phyloP scores from a whole-genome alignment of 64 coral and sea anemone genomes.

The Exaiptasia diaphana region DNA sequence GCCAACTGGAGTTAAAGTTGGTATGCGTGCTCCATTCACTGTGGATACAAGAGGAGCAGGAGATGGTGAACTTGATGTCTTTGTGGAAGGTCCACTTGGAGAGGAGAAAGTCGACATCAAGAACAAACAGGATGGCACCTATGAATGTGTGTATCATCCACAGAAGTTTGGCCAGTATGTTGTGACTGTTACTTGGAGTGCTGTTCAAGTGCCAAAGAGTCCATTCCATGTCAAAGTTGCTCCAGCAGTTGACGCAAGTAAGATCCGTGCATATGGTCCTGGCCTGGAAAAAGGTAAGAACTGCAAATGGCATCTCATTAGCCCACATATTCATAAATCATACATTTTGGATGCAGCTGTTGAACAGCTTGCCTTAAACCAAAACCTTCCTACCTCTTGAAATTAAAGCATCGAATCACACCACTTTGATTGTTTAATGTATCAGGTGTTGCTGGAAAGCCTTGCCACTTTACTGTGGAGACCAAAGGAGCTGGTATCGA shows the following conservation, averaged over 20 bases:
- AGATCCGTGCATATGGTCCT: slow-evolving; percentile 91
- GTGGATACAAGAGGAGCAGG: slow-evolving; percentile 82
- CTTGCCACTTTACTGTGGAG: slow-evolving; percentile 94
- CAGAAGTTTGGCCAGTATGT: slow-evolving; percentile 79
- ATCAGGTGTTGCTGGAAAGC: slow-evolving; percentile 80
- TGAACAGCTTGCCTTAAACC: too few relatives aligned
- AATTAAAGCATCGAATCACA: not conserved
- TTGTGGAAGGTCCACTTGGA: slow-evolving; percentile 87
- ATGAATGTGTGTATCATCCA: slow-evolving; percentile 70
- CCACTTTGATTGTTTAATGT: not conserved
- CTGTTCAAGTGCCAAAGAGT: slow-evolving; percentile 75
- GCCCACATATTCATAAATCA: too few relatives aligned
- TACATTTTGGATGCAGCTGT: too few relatives aligned
- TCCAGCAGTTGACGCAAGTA: slow-evolving; percentile 76
- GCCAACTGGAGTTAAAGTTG: slow-evolving; percentile 85
- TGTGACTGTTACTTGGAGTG: slow-evolving; percentile 87
- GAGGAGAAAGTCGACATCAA: slow-evolving; percentile 90
- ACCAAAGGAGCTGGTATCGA: slow-evolving; percentile 95
- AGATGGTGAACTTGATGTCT: slow-evolving; percentile 93
- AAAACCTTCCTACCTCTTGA: too few relatives aligned
- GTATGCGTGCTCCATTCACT: slow-evolving; percentile 73
- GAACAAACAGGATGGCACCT: slow-evolving; percentile 85
- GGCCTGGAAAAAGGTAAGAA: slow-evolving; percentile 89
- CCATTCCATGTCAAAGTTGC: slow-evolving; percentile 90
- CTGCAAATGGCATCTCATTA: too few relatives aligned